Conservation (phyloP, 92 coral and sea anemone species). For the Virgularia gustaviana region DNA sequence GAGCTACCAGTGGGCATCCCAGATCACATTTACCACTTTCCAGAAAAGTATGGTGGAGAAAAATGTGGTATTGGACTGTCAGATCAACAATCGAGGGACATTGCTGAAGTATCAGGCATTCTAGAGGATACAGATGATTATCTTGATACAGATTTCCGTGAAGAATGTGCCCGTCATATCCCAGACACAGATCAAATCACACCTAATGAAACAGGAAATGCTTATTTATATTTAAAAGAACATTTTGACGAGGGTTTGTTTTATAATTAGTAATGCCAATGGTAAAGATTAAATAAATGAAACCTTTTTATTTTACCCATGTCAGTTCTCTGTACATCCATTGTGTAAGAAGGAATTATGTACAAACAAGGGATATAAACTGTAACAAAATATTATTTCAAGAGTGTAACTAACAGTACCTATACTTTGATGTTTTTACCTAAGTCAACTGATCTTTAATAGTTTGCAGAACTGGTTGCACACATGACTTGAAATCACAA, state of each 20-base stretch:
- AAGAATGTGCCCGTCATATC: conserved; percentile 58
- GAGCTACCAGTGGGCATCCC: conserved; percentile 42
- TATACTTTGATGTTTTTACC: too few species aligned
- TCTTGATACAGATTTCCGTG: conserved; percentile 36
- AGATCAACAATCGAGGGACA: conserved; percentile 54
- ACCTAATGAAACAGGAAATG: neutral
- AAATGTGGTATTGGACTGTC: too few species aligned
- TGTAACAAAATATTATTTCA: neutral
- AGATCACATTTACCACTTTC: conserved; percentile 25
- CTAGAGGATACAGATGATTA: conserved; percentile 19
- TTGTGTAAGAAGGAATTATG: neutral
- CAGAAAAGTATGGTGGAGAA: neutral
- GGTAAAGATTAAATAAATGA: neutral
- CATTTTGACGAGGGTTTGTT: neutral
- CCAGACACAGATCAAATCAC: neutral
- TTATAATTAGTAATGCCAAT: neutral
- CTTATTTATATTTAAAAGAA: neutral
- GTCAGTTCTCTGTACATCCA: neutral
- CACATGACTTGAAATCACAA: conserved; percentile 32
- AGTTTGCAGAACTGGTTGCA: conserved; percentile 44
- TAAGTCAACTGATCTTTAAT: conserved; percentile 43
- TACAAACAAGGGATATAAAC: neutral
- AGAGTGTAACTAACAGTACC: neutral
- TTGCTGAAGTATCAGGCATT: conserved; percentile 46
- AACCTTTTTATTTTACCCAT: neutral